These are phyloP conservation scores for Uloborus plumipes DNA, from an alignment of 2,888 invertebrate genomes.

Conservation along the genomic window DNA sequence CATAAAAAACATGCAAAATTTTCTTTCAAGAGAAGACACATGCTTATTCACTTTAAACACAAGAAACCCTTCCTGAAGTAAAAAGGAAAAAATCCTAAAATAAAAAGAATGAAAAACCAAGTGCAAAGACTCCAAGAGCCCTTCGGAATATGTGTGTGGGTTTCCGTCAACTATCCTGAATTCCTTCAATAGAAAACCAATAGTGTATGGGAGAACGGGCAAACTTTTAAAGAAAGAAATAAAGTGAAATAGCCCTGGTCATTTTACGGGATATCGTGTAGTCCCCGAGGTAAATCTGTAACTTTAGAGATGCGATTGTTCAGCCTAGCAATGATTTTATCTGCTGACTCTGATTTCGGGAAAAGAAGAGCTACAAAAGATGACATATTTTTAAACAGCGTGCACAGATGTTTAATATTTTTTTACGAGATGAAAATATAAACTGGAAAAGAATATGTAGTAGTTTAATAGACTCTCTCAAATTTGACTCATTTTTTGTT, in stretches of 20 bases:
- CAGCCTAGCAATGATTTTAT: no score
- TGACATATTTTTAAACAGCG: no score
- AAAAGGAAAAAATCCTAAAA: background rate
- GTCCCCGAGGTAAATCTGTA: conserved; percentile 7
- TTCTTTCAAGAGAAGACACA: no score
- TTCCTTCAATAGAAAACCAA: conserved; percentile 19
- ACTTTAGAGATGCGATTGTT: background rate
- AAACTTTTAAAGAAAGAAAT: conserved; percentile 9
- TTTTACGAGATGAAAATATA: no score
- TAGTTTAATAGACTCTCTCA: no score
- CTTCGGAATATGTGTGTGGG: conserved; percentile 1
- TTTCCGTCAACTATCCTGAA: background rate
- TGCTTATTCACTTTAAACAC: conserved; percentile 2
- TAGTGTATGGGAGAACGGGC: conserved; percentile 6
- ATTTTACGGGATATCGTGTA: background rate
- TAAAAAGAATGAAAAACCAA: conserved; percentile 3
- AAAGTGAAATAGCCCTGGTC: conserved; percentile 13
- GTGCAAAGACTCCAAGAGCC: conserved; percentile 12
- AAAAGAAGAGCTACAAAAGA: no score
- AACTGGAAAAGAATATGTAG: no score
- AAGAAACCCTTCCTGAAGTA: conserved; percentile 2
- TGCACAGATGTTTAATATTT: no score
- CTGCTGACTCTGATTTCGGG: no score
- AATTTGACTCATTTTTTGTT: no score
- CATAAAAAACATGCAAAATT: no score